phyloP scores from a whole-genome alignment of 2,797 vertebrate genomes.

The Poeciliopsis paucimaculata region DNA sequence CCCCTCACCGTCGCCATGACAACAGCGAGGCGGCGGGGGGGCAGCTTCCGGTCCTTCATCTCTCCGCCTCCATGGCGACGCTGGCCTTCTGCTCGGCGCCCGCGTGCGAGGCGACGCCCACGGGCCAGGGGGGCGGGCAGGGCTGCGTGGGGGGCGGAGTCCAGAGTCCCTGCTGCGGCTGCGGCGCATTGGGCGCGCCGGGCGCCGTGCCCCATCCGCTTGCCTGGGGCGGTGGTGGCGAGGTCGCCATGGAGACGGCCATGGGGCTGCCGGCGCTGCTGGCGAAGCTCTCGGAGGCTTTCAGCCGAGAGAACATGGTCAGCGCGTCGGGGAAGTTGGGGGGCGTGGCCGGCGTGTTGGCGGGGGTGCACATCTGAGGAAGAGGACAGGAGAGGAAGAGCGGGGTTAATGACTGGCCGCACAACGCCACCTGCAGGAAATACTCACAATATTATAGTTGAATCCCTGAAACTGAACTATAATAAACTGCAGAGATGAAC shows the following conservation, averaged over 20 bases:
- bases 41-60: constrained; percentile 85
- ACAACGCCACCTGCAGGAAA: background rate
- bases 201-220: constrained; percentile 79
- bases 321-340: constrained; percentile 96
- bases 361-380: constrained; percentile 95
- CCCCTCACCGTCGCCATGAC: constrained; percentile 4
- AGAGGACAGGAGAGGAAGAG: constrained; percentile 7
- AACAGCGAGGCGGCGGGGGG: background rate
- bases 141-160: constrained; percentile 83
- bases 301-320: constrained; percentile 97
- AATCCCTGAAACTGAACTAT: background rate
- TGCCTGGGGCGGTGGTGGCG: constrained; percentile 85
- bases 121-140: constrained; percentile 85
- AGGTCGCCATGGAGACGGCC: constrained; percentile 88
- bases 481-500: background rate
- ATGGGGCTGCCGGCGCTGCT: constrained; percentile 86
- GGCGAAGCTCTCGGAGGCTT: constrained; percentile 95
- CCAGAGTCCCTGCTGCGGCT: constrained; percentile 86
- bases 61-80: constrained; percentile 95
- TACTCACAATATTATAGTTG: background rate
- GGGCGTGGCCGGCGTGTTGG: constrained; percentile 96
- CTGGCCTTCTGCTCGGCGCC: constrained; percentile 91
- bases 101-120: constrained; percentile 84
- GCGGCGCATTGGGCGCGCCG: constrained; percentile 77
- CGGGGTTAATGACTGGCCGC: background rate